Percentiles rank a stretch among this genome's conserved stretches.
These are phyloP conservation scores for Euspilapteryx auroguttella DNA, from an alignment of 2,888 invertebrate species.

Conservation along the genomic window DNA sequence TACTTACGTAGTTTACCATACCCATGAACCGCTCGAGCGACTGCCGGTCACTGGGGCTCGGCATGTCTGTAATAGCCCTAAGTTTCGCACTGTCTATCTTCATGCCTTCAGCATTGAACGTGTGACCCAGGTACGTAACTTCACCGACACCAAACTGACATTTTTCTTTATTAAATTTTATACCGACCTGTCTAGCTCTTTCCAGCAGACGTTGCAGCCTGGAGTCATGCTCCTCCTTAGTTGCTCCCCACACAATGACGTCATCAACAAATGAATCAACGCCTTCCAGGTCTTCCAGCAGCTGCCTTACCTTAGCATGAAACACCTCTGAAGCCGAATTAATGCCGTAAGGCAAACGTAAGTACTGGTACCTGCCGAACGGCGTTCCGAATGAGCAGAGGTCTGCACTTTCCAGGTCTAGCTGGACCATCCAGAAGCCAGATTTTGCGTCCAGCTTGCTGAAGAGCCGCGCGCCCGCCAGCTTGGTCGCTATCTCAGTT, in stretches of 20 bases:
- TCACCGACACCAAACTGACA: constrained; percentile 6
- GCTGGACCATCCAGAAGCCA: constrained; percentile 11
- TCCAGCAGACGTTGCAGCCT: constrained; percentile 6
- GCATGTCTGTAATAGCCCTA: constrained; percentile 4
- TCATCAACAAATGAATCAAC: constrained; percentile 7
- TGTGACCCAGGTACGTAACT: constrained; percentile 6
- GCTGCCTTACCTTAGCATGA: constrained; percentile 5
- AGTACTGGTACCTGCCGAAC: constrained; percentile 6
- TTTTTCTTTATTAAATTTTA: constrained; percentile 9
- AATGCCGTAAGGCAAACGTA: constrained; percentile 6
- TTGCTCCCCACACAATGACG: constrained; percentile 6
- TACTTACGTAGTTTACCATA: constrained; percentile 7
- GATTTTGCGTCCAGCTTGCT: constrained; percentile 9
- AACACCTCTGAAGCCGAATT: constrained; percentile 6
- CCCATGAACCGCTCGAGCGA: constrained; percentile 11
- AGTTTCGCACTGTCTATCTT: constrained; percentile 5
- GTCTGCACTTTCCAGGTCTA: constrained; percentile 10
- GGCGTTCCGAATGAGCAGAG: constrained; percentile 6
- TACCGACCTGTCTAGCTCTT: constrained; percentile 6
- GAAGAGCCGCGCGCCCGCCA: constrained; percentile 8
- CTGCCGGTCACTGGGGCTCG: background rate
- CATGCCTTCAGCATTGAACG: constrained; percentile 4
- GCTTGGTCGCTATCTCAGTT: constrained; percentile 7
- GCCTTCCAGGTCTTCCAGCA: constrained; percentile 8
- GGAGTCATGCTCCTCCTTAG: constrained; percentile 7